phyloP scores from a whole-genome alignment of 2,797 vertebrate species.

The Petrocephalus sullivani region DNA sequence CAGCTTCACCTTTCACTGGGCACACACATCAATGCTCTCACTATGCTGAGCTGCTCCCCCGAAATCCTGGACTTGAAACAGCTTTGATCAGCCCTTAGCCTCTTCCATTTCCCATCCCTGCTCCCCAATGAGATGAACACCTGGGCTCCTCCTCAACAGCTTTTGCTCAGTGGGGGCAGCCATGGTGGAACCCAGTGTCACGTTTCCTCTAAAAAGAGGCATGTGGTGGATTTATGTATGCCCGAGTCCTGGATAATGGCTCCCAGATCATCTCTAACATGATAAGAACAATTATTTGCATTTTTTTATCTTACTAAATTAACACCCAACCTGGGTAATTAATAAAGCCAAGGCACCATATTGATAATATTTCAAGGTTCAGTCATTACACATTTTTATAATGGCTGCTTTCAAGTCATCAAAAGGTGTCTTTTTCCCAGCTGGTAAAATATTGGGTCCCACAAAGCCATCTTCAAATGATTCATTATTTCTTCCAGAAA shows the following conservation, averaged over 20 bases:
- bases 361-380: background rate
- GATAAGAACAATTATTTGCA: background rate
- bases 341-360: background rate
- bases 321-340: background rate
- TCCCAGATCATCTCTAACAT: background rate
- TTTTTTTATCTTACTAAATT: background rate
- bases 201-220: background rate
- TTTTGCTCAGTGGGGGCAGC: background rate
- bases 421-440: background rate
- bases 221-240: background rate
- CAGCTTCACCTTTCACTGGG: constrained; percentile 26
- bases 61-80: constrained; percentile 21
- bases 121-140: background rate
- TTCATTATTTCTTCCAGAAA: background rate
- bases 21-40: constrained; percentile 26
- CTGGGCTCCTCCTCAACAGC: background rate
- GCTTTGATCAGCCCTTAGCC: constrained; percentile 20
- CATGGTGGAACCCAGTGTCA: background rate
- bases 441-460: background rate
- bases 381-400: background rate
- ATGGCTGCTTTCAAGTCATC: background rate
- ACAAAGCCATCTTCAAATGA: background rate
- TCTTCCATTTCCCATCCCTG: background rate
- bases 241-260: background rate
- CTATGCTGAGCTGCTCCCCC: background rate